These are phyloP conservation scores for Litoditis marina DNA, from an alignment of 2,888 invertebrate genomes.

Conservation along the genomic window DNA sequence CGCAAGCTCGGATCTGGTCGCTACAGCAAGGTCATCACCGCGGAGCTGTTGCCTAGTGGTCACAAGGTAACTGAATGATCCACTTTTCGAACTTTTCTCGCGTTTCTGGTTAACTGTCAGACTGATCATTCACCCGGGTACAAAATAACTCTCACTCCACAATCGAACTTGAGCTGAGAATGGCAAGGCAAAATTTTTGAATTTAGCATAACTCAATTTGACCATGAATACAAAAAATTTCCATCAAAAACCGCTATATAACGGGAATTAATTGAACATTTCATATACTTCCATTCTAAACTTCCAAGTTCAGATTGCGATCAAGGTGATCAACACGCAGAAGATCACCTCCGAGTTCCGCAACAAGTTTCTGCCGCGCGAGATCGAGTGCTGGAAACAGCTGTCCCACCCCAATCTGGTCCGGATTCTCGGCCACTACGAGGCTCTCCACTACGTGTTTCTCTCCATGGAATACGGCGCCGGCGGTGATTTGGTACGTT, in stretches of 20 bases:
- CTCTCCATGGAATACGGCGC: constrained; percentile 64
- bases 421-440: constrained; percentile 33
- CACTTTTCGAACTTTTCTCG: no score
- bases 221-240: no score
- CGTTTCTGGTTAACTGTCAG: no score
- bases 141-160: no score
- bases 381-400: constrained; percentile 50
- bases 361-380: constrained; percentile 50
- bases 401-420: constrained; percentile 36
- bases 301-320: constrained; percentile 36
- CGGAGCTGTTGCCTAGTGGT: constrained; percentile 2
- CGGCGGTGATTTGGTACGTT: constrained; percentile 63
- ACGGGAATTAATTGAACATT: no score
- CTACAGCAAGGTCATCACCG: constrained; percentile 51
- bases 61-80: no score
- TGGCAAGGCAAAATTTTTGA: no score
- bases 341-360: constrained; percentile 43
- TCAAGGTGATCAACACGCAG: constrained; percentile 45
- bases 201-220: no score
- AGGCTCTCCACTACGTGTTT: constrained; percentile 49
- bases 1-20: constrained; percentile 45
- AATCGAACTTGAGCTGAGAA: no score
- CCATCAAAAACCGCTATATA: no score
- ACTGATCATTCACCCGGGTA: no score
- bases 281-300: no score